Percentiles rank a stretch among this genome's conserved stretches.
Conservation (phyloP, 1,140 invertebrate species). For the Caenorhabditis briggsae region DNA sequence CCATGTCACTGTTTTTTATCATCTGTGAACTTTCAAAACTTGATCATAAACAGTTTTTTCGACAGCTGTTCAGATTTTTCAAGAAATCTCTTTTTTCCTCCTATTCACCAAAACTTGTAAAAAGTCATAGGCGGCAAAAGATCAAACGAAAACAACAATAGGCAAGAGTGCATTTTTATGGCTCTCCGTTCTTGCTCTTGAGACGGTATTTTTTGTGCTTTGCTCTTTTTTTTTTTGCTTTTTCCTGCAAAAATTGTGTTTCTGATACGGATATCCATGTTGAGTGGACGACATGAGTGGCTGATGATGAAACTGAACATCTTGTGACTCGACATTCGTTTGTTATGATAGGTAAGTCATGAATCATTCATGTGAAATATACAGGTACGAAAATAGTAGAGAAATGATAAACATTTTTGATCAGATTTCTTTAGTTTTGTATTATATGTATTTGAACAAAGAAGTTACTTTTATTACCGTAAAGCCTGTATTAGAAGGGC, state of each 20-base stretch:
- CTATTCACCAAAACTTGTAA: neutral
- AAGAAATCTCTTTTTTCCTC: neutral
- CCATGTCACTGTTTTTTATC: neutral
- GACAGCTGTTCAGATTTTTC: too few relatives aligned
- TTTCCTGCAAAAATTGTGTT: too few relatives aligned
- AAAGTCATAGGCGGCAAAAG: neutral
- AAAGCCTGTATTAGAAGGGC: too few relatives aligned
- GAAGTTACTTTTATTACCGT: too few relatives aligned
- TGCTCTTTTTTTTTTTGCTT: conserved; percentile 14
- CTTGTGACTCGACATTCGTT: neutral
- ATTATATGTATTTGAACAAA: too few relatives aligned
- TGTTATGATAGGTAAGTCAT: neutral
- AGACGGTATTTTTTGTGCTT: neutral
- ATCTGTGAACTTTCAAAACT: conserved; percentile 10
- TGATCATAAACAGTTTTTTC: neutral
- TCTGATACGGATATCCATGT: conserved; percentile 41
- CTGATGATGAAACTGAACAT: neutral
- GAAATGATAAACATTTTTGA: too few relatives aligned
- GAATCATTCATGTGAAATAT: neutral
- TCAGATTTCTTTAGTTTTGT: too few relatives aligned
- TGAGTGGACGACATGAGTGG: neutral
- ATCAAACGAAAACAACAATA: conserved; percentile 30
- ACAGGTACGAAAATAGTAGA: neutral
- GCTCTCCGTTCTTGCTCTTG: neutral
- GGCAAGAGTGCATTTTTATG: neutral